Conservation (phyloP, 2,113 vertebrate species). For the Athene noctua region DNA sequence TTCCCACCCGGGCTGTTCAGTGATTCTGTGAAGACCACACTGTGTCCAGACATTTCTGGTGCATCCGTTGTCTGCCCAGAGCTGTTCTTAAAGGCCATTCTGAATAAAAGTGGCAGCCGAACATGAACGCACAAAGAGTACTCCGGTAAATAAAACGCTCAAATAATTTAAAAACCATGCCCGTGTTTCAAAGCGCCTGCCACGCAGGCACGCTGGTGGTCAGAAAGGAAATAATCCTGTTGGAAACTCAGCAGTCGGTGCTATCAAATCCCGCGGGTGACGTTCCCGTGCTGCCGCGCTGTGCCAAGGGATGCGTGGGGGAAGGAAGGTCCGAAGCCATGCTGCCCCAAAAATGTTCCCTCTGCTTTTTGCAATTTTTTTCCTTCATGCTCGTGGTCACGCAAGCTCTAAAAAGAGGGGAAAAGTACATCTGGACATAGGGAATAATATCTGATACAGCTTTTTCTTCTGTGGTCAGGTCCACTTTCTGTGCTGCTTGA, state of each 20-base stretch:
- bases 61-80: not conserved
- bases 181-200: not conserved
- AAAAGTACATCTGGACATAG: too few species aligned
- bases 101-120: not conserved
- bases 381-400: not conserved
- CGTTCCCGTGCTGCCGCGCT: fast-evolving
- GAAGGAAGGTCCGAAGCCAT: too few species aligned
- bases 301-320: not conserved
- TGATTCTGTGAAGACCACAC: too few species aligned
- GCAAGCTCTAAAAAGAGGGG: not conserved
- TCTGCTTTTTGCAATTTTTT: not conserved
- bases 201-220: too few species aligned
- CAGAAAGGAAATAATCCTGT: not conserved
- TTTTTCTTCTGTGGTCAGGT: not conserved
- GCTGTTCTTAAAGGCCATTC: not conserved
- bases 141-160: not conserved
- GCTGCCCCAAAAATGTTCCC: not conserved
- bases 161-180: not conserved
- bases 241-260: too few species aligned
- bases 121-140: fast-evolving
- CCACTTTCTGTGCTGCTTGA: not conserved
- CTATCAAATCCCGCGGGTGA: not conserved
- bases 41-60: not conserved
- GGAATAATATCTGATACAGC: not conserved
- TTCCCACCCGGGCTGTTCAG: not conserved